A percentile compares a stretch with the other conserved stretches of the same genome.
These are phyloP conservation scores for Apis dorsata DNA, from an alignment of 1,140 invertebrate species.

Conservation along the genomic window DNA sequence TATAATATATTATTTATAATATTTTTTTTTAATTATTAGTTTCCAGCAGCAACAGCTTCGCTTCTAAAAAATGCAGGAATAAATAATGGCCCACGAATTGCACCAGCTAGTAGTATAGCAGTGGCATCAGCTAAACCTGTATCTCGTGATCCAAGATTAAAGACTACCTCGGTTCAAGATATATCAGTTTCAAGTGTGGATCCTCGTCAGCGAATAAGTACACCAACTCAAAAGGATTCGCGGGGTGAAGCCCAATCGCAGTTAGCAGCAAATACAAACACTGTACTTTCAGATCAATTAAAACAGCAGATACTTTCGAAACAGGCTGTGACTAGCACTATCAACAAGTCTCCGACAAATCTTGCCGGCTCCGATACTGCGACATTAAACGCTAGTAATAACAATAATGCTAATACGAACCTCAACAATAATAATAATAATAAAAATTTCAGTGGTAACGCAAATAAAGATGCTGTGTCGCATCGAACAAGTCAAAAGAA, in stretches of 20 bases:
- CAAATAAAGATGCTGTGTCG: conserved; percentile 76
- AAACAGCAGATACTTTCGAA: conserved; percentile 75
- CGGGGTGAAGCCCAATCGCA: conserved; percentile 58
- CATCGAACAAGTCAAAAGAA: conserved; percentile 78
- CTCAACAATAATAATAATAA: conserved; percentile 74
- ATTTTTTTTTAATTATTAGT: conserved; percentile 65
- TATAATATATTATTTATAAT: neutral
- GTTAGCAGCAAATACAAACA: conserved; percentile 64
- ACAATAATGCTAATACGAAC: conserved; percentile 74
- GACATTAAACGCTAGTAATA: conserved; percentile 72
- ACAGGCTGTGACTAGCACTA: conserved; percentile 72
- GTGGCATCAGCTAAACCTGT: conserved; percentile 79
- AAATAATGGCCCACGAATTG: conserved; percentile 81
- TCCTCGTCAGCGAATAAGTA: conserved; percentile 59
- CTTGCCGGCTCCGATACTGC: conserved; percentile 64
- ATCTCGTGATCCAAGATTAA: conserved; percentile 83
- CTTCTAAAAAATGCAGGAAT: conserved; percentile 71
- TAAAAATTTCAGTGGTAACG: conserved; percentile 74
- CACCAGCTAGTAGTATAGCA: conserved; percentile 84
- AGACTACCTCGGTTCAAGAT: conserved; percentile 68
- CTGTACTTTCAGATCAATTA: conserved; percentile 75
- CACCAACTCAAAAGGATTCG: conserved; percentile 57
- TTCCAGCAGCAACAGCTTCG: conserved; percentile 72
- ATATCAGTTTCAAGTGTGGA: conserved; percentile 44
- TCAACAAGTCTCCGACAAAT: conserved; percentile 69